Evolutionary conservation across 1,140 invertebrate genomes (phyloP), one percentile per base, ranked within the genome.

Genomic region (Gyrodactylus bullatarudis): DNA sequence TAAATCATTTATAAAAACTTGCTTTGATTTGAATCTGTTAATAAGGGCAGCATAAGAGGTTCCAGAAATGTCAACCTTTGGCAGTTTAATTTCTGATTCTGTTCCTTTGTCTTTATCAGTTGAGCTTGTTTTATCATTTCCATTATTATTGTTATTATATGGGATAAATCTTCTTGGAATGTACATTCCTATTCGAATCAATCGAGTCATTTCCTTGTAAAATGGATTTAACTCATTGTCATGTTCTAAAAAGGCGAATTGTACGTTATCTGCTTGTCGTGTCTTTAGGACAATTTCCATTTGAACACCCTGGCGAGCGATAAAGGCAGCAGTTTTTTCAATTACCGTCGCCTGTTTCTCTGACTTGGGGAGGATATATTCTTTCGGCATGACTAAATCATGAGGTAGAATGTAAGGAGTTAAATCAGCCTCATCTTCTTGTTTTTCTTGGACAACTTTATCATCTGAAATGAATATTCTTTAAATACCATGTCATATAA

Each of bases 251-350:
- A 98, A 98, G 71, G 87, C 83, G 82, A 98, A 98, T 80, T 92
- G 89, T 0, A 86, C 83, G 83, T 97, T 98, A 76, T 87, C 86
- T 0, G 88, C 84, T 80, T 98, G 94, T 81, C 96, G 97, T 8
- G 91, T 88, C 82, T 95, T 96, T 74, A 98, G 86, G 0, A 97
- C 84, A 73, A 98, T 94, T 82, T 98, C 93, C 91, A 97, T 95
- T 82, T 98, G 94, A 26, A 86, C 84, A 0, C 92, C 93, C 79
- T 97, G 91, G 68, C 85, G 83, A 75, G 87, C 87, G 75, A 98
- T 89, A 82, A 97, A 97, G 71, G 86, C 82, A 0, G 93, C 91
- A 0, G 94, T 98, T 82, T 92, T 95, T 78, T 93, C 89, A 77
- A 98, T 95, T 73, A 95, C 89, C 1, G 88, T 86, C 81, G 94